phyloP scores from a whole-genome alignment of 2,888 invertebrate genomes.

The Alsophila aescularia region DNA sequence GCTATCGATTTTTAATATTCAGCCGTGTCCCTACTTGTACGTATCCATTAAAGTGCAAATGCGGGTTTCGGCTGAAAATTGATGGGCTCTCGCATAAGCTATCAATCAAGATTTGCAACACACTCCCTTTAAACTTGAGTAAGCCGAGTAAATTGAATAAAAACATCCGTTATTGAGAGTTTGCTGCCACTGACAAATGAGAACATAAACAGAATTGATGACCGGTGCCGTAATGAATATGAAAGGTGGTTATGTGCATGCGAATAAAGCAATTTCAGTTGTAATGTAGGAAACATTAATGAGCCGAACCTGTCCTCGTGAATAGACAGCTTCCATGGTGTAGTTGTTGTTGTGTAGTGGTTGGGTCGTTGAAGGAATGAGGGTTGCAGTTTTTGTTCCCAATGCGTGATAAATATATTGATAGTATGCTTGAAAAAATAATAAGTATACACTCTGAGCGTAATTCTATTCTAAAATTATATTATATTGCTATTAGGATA shows the following conservation, averaged over 20 bases:
- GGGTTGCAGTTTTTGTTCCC: too few species aligned
- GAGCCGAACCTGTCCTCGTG: too few species aligned
- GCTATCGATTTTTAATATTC: slow-evolving; percentile 39
- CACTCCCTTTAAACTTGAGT: slow-evolving; percentile 63
- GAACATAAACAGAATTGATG: slow-evolving; percentile 28
- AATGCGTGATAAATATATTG: too few species aligned
- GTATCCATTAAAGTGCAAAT: slow-evolving; percentile 66
- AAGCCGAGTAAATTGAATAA: slow-evolving; percentile 72
- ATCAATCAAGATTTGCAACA: slow-evolving; percentile 78
- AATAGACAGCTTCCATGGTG: too few species aligned
- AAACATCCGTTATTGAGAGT: slow-evolving; percentile 53
- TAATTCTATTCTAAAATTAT: too few species aligned
- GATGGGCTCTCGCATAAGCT: slow-evolving; percentile 67
- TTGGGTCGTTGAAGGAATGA: too few species aligned
- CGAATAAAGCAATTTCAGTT: neutral
- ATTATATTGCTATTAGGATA: too few species aligned
- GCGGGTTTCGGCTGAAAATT: slow-evolving; percentile 64
- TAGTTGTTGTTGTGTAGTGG: too few species aligned
- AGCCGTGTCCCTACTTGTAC: slow-evolving; percentile 39
- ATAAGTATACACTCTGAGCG: too few species aligned
- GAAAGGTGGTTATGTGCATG: neutral
- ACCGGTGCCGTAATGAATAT: slow-evolving; percentile 5
- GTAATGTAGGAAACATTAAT: too few species aligned
- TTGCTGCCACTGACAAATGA: slow-evolving; percentile 34
- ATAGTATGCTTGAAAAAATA: too few species aligned